These are phyloP conservation scores for Halcyon senegalensis DNA, from an alignment of 2,113 vertebrate genomes.

Conservation along the genomic window DNA sequence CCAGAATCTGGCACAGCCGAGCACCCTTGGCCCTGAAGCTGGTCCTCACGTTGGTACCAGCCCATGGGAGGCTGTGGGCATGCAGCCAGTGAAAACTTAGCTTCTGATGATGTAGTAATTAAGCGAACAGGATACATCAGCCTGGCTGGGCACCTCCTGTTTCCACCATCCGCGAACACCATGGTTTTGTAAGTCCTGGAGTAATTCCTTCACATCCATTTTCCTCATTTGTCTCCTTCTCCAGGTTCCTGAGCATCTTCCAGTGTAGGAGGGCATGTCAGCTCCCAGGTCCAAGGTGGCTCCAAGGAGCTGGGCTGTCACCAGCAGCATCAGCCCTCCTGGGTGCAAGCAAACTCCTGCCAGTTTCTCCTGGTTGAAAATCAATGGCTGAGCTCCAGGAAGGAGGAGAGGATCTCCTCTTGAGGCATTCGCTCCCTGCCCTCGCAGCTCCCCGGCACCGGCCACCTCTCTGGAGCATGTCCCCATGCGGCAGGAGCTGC, in stretches of 20 bases:
- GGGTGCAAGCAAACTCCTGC: not conserved
- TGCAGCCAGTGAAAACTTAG: fast-evolving
- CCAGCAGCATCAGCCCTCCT: not conserved
- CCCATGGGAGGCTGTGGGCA: not conserved
- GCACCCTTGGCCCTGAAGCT: not conserved
- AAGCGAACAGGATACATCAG: not conserved
- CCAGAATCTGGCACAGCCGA: not conserved
- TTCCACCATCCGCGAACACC: not conserved
- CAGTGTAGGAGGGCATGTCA: not conserved
- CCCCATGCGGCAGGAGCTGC: not conserved
- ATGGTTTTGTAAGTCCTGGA: not conserved
- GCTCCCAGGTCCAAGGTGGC: not conserved
- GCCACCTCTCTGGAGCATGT: not conserved
- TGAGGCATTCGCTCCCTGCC: fast-evolving
- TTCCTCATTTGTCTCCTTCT: not conserved
- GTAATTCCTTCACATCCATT: not conserved
- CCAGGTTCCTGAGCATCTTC: fast-evolving
- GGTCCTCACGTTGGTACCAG: not conserved
- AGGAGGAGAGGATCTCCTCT: not conserved
- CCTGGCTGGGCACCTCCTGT: not conserved
- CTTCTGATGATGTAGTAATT: not conserved
- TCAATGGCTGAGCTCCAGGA: not conserved
- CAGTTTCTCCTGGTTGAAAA: not conserved
- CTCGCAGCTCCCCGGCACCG: not conserved
- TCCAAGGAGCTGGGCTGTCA: not conserved